Conservation (phyloP, 2,888 invertebrate genomes). For the Epirrita christyi region DNA sequence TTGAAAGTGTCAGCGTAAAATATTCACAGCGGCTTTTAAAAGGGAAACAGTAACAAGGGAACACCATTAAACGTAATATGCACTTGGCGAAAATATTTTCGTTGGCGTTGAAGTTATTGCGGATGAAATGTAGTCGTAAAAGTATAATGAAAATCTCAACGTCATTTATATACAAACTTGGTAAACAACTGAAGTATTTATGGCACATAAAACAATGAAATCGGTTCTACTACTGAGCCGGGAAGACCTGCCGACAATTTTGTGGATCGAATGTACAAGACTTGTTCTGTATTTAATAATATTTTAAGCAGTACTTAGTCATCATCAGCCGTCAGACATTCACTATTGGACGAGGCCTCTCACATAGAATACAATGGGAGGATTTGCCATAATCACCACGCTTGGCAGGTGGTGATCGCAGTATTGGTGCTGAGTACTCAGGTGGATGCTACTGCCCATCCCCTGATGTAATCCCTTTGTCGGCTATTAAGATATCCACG, state of each 20-base stretch:
- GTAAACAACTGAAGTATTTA: slow-evolving; percentile 13
- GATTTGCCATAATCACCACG: no score
- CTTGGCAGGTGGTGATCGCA: no score
- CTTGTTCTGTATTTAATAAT: no score
- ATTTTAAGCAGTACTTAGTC: no score
- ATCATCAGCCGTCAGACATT: no score
- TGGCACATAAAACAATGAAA: not conserved
- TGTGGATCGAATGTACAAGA: no score
- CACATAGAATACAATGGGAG: no score
- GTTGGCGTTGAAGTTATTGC: slow-evolving; percentile 50
- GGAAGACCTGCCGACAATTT: not conserved
- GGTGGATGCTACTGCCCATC: no score
- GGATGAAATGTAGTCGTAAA: slow-evolving; percentile 60
- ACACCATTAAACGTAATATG: slow-evolving; percentile 46
- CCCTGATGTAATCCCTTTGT: no score
- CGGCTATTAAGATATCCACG: no score
- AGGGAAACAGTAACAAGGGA: slow-evolving; percentile 39
- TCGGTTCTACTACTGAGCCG: not conserved
- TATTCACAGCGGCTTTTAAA: slow-evolving; percentile 28
- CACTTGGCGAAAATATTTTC: slow-evolving; percentile 46
- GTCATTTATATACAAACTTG: slow-evolving; percentile 36
- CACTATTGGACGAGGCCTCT: no score
- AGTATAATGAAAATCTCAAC: slow-evolving; percentile 56
- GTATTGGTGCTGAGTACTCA: no score
- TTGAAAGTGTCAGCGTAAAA: slow-evolving; percentile 21